Evolutionary conservation across 2,888 invertebrate species (phyloP), one percentile per base, ranked within the genome.

Genomic region (Phengaris arion): DNA sequence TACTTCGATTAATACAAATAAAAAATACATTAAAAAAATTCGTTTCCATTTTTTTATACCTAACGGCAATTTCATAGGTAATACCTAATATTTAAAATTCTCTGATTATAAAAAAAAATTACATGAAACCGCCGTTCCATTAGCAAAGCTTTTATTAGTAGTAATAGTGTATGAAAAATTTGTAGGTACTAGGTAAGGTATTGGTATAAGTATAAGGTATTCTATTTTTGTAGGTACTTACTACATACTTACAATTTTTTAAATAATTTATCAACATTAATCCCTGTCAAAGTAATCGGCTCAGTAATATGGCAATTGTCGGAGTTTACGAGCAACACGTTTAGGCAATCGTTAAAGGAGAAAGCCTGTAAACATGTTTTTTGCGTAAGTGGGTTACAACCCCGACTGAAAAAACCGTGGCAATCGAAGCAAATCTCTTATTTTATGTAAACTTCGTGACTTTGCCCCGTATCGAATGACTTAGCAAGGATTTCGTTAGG

Each of bases 391-490:
- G 85, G 83, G 83, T 81, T 78, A 79, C 81, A 81, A 85, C 89
- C 87, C 88, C 86, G 82, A 83, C 80, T 82, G 84, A 91, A 93
- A 90, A 88, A 87, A 87, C 85, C 85, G 83, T 86, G 87, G 88
- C 86, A 87, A 91, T 91, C 88, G 89, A 86, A 84, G 87, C 91
- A 91, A 92, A 92, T 91, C 91, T 89, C 89, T 87, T 90, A 92
- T 90, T 93, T 93, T 92, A 93, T 93, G 93, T 92, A 92, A 93
- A 93, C 89, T 92, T 91, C 93, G 93, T 93, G 93, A 93, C 93
- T 93, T 85, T 86, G 84, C 83, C 86, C 92, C 91, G 87, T 93
- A 92, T 92, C 90, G 90, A 90, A 93, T 92, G 92, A 88, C 90
- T 92, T 92, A 91, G 87, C 89, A 91, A 88, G 89, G 91, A 92